Base-by-base conservation (phyloP, 2,888 invertebrate genomes). In the Xanthia icteritia region DNA sequence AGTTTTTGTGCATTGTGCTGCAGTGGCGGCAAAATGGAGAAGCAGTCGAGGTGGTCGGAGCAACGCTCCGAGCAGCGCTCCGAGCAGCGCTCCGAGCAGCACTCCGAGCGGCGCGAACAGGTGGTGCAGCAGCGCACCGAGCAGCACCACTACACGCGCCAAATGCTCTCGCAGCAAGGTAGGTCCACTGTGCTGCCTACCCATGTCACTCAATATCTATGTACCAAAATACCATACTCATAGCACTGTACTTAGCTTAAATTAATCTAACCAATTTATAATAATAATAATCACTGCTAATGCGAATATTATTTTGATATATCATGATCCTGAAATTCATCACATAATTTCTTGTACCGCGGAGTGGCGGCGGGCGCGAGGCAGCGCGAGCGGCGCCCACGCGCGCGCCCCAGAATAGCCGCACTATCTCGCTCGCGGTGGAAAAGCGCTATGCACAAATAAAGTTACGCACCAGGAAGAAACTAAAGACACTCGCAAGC, bases 81-180 rank as follows among this genome's bases (percentile, higher is more conserved):
- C 90, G 94, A 94, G 91, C 93, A 93, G 93, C 97, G 97, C 94
- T 89, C 90, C 83, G 94, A 94, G 91, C 93, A 93, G 93, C 97
- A 97, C 94, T 89, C 90, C 83, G 92, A 93, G 89, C 94, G 94
- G 91, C 95, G 94, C 93, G 78, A 78, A 58, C 78, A 93, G 94
- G 90, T 96, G 96, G 95, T 93, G 93, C 95, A 95, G 94, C 94
- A 94, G 91, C 95, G 94, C 92, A 93, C 93, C 90, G 94, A 94
- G 91, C 93, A 93, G 90, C 98, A 93, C 90, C 98, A 98, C 94
- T 97, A 98, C 96, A 98, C 98, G 90, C 97, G 98, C 93, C 98
- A 98, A 96, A 97, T 98, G 97, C 98, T 98, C 96, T 96, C 97
- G 90, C 98, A 98, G 95, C 98, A 90, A 88, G 89, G 88, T 90